phyloP scores from a whole-genome alignment of 2,888 invertebrate species.

The Caenorhabditis zanzibari region DNA sequence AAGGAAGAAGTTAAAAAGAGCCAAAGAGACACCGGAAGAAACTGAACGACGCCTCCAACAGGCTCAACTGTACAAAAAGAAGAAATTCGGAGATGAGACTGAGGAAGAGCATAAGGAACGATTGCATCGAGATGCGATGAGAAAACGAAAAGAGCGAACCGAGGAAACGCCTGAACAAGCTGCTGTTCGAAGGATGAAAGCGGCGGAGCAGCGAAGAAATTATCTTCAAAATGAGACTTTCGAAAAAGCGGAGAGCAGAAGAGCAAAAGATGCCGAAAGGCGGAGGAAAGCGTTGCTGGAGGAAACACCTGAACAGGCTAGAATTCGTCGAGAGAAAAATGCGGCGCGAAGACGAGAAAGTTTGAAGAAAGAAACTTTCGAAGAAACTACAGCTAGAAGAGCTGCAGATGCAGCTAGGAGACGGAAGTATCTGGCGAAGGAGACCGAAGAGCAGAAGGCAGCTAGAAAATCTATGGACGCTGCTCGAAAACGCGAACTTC shows the following conservation, averaged over 20 bases:
- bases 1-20: not conserved
- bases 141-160: not conserved
- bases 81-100: not conserved
- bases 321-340: slow-evolving; percentile 2
- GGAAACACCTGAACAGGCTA: slow-evolving; percentile 10
- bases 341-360: slow-evolving; percentile 21
- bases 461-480: not conserved
- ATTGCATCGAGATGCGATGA: slow-evolving; percentile 9
- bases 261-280: slow-evolving; percentile 12
- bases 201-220: slow-evolving; percentile 1
- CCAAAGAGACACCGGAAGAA: not conserved
- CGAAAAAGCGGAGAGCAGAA: not conserved
- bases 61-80: slow-evolving; percentile 4
- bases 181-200: not conserved
- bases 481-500: slow-evolving; percentile 16
- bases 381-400: not conserved
- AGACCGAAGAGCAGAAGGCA: slow-evolving; percentile 10
- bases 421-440: not conserved
- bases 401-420: not conserved
- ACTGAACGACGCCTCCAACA: not conserved
- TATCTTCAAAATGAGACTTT: slow-evolving; percentile 5
- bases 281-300: not conserved
- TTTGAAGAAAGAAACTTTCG: slow-evolving; percentile 1
- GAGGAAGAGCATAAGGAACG: slow-evolving; percentile 4
- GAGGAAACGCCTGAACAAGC: slow-evolving; percentile 6